A percentile compares a stretch with the other conserved stretches of the same genome.
Conservation (phyloP, 2,797 vertebrate genomes). For the Schizothorax lantsangensis region DNA sequence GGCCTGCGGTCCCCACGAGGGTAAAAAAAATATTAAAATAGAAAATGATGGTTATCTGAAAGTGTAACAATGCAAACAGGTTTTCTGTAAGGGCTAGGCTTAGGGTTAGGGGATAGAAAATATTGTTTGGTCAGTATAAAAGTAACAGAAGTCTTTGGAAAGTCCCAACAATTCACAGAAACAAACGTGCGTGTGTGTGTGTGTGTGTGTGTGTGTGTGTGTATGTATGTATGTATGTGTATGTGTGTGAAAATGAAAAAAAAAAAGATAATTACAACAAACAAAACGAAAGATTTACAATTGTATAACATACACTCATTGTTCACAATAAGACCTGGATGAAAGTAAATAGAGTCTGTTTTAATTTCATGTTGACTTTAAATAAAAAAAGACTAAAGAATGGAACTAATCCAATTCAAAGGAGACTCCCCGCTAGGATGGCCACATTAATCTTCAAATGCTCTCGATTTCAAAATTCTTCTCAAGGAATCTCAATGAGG, state of each 20-base stretch:
- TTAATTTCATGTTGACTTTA: not conserved
- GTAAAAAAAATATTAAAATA: too few relatives aligned
- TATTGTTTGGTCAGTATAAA: too few relatives aligned
- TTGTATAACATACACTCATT: not conserved
- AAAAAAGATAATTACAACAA: not conserved
- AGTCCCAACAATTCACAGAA: too few relatives aligned
- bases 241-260: not conserved
- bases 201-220: too few relatives aligned
- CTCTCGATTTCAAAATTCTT: not conserved
- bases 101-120: too few relatives aligned
- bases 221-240: not conserved
- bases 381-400: conserved; percentile 2
- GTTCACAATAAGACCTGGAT: not conserved
- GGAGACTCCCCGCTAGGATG: not conserved
- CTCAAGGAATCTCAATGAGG: conserved; percentile 4
- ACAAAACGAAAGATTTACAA: not conserved
- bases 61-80: too few relatives aligned
- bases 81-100: too few relatives aligned
- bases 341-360: not conserved
- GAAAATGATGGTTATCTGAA: too few relatives aligned
- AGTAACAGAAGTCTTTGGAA: too few relatives aligned
- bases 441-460: not conserved
- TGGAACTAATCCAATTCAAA: not conserved
- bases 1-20: too few relatives aligned
- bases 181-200: too few relatives aligned